Base-by-base conservation (phyloP, 2,888 invertebrate species). In the Trichopria drosophilae region DNA sequence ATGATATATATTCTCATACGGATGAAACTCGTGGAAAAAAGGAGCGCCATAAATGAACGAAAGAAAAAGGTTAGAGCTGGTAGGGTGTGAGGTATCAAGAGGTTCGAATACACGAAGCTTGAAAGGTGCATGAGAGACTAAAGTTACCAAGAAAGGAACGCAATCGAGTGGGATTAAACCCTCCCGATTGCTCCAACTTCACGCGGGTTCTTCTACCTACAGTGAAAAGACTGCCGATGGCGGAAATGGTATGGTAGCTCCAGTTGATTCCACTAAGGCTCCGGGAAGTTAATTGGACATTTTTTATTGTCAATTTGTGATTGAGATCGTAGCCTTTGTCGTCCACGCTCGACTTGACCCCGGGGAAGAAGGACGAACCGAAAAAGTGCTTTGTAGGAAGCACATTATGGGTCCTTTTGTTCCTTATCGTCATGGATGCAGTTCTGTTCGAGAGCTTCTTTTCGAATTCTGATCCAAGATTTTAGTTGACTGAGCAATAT, bases 251-350 rank as follows among this genome's bases (percentile, higher is more conserved):
- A n/a, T 49, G 46, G 53, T 34, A 58, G 53, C 57, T 51, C 51
- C 53, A 43, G 46, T 55, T 50, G 46, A 54, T 57, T 57, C 43
- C 41, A 29, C 40, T 51, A 59, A 50, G 61, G 61, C 62, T 65
- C 61, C 53, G 61, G 48, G 60, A 59, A 66, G 68, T 72, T 72
- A 72, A 73, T 73, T 73, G 72, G 67, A 73, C 69, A 72, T 72
- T 74, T 73, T 73, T 73, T 73, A 73, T 72, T 70, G 72, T 72
- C 72, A 69, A 72, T 74, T 71, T 71, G 68, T 67, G 71, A 72
- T 73, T 71, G 70, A 72, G 69, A 73, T 71, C 64, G 61, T 52
- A 57, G n/a, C n/a, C n/a, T n/a, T n/a, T n/a, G n/a, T n/a, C n/a
- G n/a, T n/a, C n/a, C n/a, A n/a, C n/a, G n/a, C n/a, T n/a, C n/a